A percentile compares a stretch with the other conserved stretches of the same genome.
These are phyloP conservation scores for Glyphotaelius pellucidus DNA, from an alignment of 2,888 invertebrate genomes.

Conservation along the genomic window DNA sequence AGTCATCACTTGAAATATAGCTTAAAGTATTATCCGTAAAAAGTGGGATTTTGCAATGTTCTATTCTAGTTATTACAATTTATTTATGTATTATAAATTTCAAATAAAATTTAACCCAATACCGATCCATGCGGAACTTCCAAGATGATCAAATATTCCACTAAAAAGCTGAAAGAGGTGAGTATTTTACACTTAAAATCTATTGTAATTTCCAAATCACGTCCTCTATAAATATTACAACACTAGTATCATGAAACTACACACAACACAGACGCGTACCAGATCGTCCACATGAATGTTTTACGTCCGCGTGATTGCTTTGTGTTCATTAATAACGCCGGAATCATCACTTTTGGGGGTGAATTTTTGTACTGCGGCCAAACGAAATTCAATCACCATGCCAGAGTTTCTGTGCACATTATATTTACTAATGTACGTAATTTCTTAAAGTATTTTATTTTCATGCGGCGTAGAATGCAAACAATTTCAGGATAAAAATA, in stretches of 20 bases:
- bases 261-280: neutral
- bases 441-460: neutral
- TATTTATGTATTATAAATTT: too few species aligned
- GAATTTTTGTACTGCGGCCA: slow-evolving; percentile 19
- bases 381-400: neutral
- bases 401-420: neutral
- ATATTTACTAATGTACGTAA: neutral
- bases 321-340: slow-evolving; percentile 24
- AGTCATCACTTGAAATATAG: neutral
- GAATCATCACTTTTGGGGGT: neutral
- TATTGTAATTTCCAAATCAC: neutral
- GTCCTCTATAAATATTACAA: neutral
- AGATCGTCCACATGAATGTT: slow-evolving; percentile 27
- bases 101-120: too few species aligned
- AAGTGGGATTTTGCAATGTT: too few species aligned
- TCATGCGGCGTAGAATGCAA: neutral
- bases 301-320: slow-evolving; percentile 33
- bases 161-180: too few species aligned
- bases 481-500: neutral
- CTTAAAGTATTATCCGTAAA: neutral
- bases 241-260: slow-evolving; percentile 28
- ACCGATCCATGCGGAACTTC: too few species aligned
- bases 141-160: too few species aligned
- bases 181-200: neutral
- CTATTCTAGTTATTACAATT: too few species aligned